These are phyloP conservation scores for Sebastes vulpes DNA, from an alignment of 2,797 vertebrate genomes.

Conservation along the genomic window DNA sequence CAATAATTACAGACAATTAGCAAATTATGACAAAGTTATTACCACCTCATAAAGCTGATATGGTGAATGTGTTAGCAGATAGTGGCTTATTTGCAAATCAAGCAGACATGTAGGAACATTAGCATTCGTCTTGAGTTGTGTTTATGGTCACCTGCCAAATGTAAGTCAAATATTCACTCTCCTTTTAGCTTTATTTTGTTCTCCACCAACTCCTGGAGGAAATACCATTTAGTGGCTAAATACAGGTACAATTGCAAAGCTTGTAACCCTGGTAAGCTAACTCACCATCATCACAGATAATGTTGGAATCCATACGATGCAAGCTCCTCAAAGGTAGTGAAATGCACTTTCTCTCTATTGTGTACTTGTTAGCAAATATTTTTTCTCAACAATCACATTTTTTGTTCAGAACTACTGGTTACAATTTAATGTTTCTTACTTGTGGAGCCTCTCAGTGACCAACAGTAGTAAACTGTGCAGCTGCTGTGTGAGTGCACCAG, in stretches of 20 bases:
- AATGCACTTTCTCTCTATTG: not conserved
- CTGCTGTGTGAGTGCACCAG: slow-evolving; percentile 38
- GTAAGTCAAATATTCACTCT: not conserved
- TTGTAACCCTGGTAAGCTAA: not conserved
- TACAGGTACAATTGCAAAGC: not conserved
- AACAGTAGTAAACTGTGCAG: slow-evolving; percentile 36
- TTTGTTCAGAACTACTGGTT: not conserved
- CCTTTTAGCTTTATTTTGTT: not conserved
- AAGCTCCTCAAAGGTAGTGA: not conserved
- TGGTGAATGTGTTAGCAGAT: not conserved
- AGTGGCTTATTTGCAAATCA: not conserved
- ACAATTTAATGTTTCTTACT: slow-evolving; percentile 2
- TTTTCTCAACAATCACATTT: not conserved
- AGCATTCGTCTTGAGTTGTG: not conserved
- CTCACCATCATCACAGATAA: too few species aligned
- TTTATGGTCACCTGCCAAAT: not conserved
- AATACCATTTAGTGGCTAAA: not conserved
- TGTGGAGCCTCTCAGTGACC: slow-evolving; percentile 8
- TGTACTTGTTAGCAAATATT: not conserved
- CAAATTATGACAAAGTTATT: not conserved
- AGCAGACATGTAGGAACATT: not conserved
- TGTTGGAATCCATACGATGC: too few species aligned
- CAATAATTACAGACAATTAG: not conserved
- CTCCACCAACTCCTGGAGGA: not conserved
- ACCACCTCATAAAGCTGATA: not conserved